phyloP scores from a whole-genome alignment of 2,797 vertebrate species.

The Bradypodion ventrale region DNA sequence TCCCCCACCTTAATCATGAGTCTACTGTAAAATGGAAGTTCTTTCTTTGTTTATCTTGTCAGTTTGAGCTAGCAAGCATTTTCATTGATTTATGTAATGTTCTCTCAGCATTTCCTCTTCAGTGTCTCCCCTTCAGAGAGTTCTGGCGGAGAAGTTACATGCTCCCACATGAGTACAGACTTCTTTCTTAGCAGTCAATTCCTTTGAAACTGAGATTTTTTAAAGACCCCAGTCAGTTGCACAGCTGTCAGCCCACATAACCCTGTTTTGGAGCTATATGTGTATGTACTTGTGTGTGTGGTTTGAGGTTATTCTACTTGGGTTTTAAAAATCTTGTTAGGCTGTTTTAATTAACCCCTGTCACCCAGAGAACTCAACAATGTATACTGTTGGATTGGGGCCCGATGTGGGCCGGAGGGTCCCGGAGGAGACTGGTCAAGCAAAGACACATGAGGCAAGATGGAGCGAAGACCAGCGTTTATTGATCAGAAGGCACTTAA shows the following conservation, averaged over 20 bases:
- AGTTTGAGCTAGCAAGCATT: neutral
- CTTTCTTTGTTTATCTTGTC: neutral
- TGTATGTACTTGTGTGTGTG: neutral
- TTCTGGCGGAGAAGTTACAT: conserved; percentile 10
- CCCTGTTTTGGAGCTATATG: conserved; percentile 42
- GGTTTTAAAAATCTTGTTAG: conserved; percentile 36
- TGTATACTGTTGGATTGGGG: no score
- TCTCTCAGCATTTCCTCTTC: conserved; percentile 48
- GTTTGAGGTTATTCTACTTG: conserved; percentile 54
- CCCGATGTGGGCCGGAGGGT: no score
- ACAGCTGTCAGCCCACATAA: conserved; percentile 63
- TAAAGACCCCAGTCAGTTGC: conserved; percentile 47
- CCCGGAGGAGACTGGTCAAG: no score
- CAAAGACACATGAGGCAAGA: no score
- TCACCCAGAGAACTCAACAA: conserved; percentile 55
- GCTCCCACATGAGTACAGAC: conserved; percentile 19
- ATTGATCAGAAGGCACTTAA: no score
- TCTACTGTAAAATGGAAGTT: no score
- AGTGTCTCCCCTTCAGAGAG: conserved; percentile 47
- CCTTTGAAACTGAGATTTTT: conserved; percentile 55
- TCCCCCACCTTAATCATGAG: no score
- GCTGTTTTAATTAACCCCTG: conserved; percentile 56
- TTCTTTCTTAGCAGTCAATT: conserved; percentile 50
- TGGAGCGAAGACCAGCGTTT: no score
- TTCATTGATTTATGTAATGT: neutral